Conservation (phyloP, 2,113 vertebrate genomes). For the Crotalus horridus region DNA sequence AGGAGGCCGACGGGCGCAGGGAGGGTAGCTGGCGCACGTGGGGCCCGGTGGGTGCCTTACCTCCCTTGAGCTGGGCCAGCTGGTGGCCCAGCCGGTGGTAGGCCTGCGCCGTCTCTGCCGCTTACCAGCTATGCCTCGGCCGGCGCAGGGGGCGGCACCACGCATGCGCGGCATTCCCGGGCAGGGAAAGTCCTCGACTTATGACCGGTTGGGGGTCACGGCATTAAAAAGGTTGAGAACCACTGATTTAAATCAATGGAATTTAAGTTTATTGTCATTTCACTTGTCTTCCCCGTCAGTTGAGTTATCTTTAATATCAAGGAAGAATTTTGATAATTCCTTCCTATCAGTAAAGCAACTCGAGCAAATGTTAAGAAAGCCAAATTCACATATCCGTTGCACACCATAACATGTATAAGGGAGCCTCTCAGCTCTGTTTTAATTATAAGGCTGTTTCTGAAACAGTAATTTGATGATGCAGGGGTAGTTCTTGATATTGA, state of each 20-base stretch:
- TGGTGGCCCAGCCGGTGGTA: too few species aligned
- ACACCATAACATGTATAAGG: background rate
- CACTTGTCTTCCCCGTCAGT: background rate
- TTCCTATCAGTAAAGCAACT: background rate
- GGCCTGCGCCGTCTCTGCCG: too few species aligned
- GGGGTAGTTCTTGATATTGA: slow-evolving; percentile 4
- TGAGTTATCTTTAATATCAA: background rate
- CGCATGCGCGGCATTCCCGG: too few species aligned
- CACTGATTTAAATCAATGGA: background rate
- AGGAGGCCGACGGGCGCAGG: too few species aligned
- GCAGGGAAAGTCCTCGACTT: too few species aligned
- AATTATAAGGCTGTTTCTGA: background rate
- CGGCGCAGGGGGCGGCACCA: too few species aligned
- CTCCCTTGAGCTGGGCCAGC: too few species aligned
- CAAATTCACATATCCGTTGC: slow-evolving; percentile 6
- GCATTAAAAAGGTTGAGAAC: too few species aligned
- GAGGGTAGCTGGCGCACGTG: too few species aligned
- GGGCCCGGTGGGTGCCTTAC: too few species aligned
- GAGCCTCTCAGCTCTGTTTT: background rate
- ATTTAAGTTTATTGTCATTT: background rate
- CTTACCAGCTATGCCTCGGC: too few species aligned
- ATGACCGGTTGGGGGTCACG: too few species aligned
- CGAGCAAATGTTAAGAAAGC: slow-evolving; percentile 6
- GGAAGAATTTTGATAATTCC: background rate
- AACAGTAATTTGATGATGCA: background rate